These are phyloP conservation scores for Bombus impatiens DNA, from an alignment of 1,140 invertebrate genomes.

Conservation along the genomic window DNA sequence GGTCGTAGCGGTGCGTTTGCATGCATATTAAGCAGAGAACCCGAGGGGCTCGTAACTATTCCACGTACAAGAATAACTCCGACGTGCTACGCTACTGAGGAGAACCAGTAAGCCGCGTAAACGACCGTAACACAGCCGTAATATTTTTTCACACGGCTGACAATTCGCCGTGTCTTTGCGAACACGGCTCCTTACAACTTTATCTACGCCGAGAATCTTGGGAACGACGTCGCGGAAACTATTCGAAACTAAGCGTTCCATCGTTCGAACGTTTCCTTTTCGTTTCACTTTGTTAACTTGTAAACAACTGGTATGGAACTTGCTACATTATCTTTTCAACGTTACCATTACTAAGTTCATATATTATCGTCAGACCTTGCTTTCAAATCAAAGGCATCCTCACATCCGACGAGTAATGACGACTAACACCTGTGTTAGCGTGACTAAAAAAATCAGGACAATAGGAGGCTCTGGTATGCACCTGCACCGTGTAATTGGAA, in stretches of 20 bases:
- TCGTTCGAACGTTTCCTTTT: neutral
- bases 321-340: neutral
- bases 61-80: slow-evolving; percentile 27
- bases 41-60: slow-evolving; percentile 39
- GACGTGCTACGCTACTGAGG: slow-evolving; percentile 1
- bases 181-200: neutral
- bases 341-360: neutral
- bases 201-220: neutral
- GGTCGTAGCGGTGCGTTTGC: neutral
- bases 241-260: neutral
- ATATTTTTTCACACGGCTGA: neutral
- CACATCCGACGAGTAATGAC: neutral
- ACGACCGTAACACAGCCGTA: slow-evolving; percentile 11
- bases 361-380: neutral
- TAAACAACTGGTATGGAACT: neutral
- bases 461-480: neutral
- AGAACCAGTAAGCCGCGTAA: slow-evolving; percentile 8
- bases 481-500: neutral
- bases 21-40: slow-evolving; percentile 40
- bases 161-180: neutral
- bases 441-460: neutral
- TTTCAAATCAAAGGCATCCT: neutral
- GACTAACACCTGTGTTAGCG: neutral
- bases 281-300: neutral
- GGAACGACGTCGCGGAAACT: neutral